Conservation (phyloP, 2,797 vertebrate genomes). For the Odontamblyopus rebecca region DNA sequence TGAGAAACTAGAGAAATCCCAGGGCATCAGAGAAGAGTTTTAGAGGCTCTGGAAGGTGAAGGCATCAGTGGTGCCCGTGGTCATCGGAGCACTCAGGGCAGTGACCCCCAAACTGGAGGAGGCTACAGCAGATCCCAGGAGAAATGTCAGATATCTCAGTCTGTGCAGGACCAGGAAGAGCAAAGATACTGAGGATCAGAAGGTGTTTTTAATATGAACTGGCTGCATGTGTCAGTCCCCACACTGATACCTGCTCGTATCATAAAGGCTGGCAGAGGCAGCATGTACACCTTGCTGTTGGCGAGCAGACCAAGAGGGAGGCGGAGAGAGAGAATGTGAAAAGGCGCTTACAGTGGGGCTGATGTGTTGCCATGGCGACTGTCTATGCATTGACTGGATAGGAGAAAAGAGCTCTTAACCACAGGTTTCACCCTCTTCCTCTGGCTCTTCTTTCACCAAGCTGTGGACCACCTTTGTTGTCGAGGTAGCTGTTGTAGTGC, state of each 20-base stretch:
- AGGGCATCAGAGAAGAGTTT: no score
- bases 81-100: no score
- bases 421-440: constrained; percentile 40
- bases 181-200: no score
- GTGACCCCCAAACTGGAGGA: no score
- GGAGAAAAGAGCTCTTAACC: constrained; percentile 41
- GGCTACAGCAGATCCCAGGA: no score
- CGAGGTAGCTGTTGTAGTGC: constrained; percentile 9
- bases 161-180: no score
- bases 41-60: no score
- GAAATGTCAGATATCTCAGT: no score
- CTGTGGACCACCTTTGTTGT: constrained; percentile 19
- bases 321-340: constrained; percentile 47
- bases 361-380: constrained; percentile 82
- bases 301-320: constrained; percentile 64
- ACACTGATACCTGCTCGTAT: constrained; percentile 32
- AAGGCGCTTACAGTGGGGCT: constrained; percentile 65
- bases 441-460: constrained; percentile 30
- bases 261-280: constrained; percentile 28
- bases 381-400: constrained; percentile 78
- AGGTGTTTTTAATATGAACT: no score
- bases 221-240: background rate
- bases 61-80: no score
- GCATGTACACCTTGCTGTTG: constrained; percentile 50
- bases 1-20: no score